Conservation (phyloP, 1,140 invertebrate species). For the Plectrocnemia conspersa region DNA sequence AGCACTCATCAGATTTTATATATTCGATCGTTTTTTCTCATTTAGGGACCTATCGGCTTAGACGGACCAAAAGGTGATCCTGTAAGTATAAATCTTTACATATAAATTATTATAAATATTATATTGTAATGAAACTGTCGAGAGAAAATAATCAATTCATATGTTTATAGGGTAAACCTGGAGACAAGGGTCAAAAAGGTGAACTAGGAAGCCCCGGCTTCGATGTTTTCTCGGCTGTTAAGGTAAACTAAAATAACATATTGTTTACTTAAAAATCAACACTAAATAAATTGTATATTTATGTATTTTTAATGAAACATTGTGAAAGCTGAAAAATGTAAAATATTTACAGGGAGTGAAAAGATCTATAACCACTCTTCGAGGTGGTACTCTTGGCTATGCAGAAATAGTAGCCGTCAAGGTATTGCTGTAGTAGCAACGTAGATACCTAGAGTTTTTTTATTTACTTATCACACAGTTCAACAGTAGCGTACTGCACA, state of each 20-base stretch:
- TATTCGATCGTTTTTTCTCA: conserved; percentile 41
- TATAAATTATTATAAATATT: not conserved
- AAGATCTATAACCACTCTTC: conserved; percentile 84
- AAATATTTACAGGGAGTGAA: conserved; percentile 68
- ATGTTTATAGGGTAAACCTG: conserved; percentile 69
- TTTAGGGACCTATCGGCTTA: conserved; percentile 88
- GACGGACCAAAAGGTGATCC: conserved; percentile 90
- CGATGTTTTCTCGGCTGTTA: conserved; percentile 84
- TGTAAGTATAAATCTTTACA: conserved; percentile 57
- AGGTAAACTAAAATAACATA: conserved; percentile 57
- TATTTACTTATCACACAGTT: conserved; percentile 9
- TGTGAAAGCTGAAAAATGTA: not conserved
- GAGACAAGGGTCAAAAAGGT: conserved; percentile 84
- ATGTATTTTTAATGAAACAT: not conserved
- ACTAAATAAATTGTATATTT: not conserved
- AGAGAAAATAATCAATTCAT: not conserved
- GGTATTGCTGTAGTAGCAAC: conserved; percentile 51
- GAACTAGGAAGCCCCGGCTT: conserved; percentile 81
- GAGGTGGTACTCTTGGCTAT: conserved; percentile 80
- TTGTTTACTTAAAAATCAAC: not conserved
- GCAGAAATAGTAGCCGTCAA: conserved; percentile 94
- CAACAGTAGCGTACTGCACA: conserved; percentile 15
- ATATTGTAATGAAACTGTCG: conserved; percentile 2
- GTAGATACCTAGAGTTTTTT: conserved; percentile 3
- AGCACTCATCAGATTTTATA: conserved; percentile 21